A percentile compares a stretch with the other conserved stretches of the same genome.
These are phyloP conservation scores for Struthio camelus DNA, from an alignment of 2,113 vertebrate species.

Conservation along the genomic window DNA sequence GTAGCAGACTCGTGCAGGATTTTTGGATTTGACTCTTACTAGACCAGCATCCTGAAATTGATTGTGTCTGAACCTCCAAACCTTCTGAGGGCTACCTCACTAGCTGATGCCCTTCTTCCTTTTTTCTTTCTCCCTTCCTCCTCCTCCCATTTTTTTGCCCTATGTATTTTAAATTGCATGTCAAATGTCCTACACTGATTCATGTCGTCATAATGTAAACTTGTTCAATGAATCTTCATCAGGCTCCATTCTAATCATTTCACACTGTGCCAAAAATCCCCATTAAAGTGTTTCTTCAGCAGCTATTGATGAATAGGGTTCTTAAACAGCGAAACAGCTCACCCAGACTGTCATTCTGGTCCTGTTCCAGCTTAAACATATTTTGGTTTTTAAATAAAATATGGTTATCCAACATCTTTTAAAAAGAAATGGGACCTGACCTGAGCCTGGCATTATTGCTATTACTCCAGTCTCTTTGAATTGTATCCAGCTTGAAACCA, in stretches of 20 bases:
- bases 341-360: conserved; percentile 39
- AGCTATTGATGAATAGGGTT: background rate
- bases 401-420: conserved; percentile 42
- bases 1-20: background rate
- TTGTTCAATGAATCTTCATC: background rate
- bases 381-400: conserved; percentile 54
- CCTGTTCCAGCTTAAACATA: conserved; percentile 62
- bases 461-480: conserved; percentile 56
- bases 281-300: background rate
- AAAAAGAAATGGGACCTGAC: conserved; percentile 53
- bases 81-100: background rate
- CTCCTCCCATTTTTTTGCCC: background rate
- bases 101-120: background rate
- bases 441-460: conserved; percentile 60
- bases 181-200: background rate
- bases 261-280: background rate
- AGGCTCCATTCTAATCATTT: background rate
- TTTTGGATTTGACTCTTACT: background rate
- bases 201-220: background rate
- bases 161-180: background rate
- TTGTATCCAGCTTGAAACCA: conserved; percentile 47
- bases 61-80: background rate
- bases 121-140: background rate
- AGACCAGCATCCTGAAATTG: too few species aligned
- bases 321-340: conserved; percentile 9